Conservation (phyloP, 2,888 invertebrate species). For the Cotesia congregata region DNA sequence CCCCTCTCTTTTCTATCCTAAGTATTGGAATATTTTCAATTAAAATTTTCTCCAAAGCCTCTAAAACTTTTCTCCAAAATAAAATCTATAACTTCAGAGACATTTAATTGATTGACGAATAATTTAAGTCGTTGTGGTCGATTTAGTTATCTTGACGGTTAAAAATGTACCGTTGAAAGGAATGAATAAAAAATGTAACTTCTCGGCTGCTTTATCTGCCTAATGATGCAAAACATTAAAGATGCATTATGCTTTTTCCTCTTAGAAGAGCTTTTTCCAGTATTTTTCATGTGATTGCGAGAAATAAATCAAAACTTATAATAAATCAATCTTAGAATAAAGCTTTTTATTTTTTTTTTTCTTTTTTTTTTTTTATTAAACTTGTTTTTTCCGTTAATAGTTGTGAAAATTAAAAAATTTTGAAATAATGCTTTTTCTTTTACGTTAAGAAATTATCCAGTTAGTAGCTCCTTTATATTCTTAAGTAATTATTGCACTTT, state of each 20-base stretch:
- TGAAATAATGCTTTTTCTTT: neutral
- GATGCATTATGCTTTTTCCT: slow-evolving; percentile 45
- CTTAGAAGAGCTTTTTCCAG: neutral
- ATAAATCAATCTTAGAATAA: neutral
- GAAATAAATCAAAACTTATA: neutral
- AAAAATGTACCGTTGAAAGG: neutral
- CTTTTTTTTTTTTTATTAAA: neutral
- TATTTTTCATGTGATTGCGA: slow-evolving; percentile 25
- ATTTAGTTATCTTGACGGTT: neutral
- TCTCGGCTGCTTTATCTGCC: slow-evolving; percentile 24
- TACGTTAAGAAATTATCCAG: neutral
- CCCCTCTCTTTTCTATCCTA: neutral
- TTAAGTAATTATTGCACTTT: slow-evolving; percentile 55
- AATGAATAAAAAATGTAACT: slow-evolving; percentile 15
- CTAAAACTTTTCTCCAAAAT: too few species aligned
- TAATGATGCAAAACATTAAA: slow-evolving; percentile 52
- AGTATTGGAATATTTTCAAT: neutral
- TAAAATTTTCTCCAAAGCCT: neutral
- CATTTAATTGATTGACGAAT: neutral
- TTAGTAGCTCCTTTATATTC: slow-evolving; percentile 57
- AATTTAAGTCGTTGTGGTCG: neutral
- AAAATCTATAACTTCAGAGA: too few species aligned
- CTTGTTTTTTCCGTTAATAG: too few species aligned
- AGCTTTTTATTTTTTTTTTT: neutral
- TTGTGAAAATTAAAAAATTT: neutral